phyloP scores from a whole-genome alignment of 1,140 invertebrate species.

The Glossosoma conforme region DNA sequence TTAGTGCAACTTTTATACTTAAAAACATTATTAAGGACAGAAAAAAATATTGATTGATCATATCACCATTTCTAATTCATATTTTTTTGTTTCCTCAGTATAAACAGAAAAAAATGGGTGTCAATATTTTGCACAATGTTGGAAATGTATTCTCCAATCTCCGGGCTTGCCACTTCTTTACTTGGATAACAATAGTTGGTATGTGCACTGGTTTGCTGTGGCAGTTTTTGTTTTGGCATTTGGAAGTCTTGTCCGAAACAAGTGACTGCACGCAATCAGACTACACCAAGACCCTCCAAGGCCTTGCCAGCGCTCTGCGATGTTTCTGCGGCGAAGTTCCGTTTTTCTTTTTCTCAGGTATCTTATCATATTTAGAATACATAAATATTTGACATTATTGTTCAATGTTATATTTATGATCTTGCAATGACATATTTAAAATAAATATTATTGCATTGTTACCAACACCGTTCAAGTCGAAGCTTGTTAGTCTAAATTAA shows the following conservation, averaged over 20 bases:
- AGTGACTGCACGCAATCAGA: slow-evolving; percentile 44
- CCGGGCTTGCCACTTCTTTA: slow-evolving; percentile 62
- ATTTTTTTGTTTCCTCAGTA: slow-evolving; percentile 41
- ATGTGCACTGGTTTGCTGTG: slow-evolving; percentile 82
- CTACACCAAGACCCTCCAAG: slow-evolving; percentile 77
- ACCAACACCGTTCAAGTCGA: no score
- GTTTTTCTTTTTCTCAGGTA: slow-evolving; percentile 79
- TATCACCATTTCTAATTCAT: not conserved
- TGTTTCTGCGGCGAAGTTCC: slow-evolving; percentile 84
- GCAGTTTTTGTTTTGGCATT: slow-evolving; percentile 81
- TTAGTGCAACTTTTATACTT: no score
- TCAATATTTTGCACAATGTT: slow-evolving; percentile 61
- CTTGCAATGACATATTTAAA: no score
- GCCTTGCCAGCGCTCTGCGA: slow-evolving; percentile 70
- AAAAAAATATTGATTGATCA: not conserved
- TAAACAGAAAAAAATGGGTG: slow-evolving; percentile 54
- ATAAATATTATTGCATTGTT: no score
- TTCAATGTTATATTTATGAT: not conserved
- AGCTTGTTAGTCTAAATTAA: no score
- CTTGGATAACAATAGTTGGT: slow-evolving; percentile 77
- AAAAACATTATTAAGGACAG: no score
- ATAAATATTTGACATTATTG: not conserved
- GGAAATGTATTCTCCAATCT: slow-evolving; percentile 57
- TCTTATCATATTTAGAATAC: slow-evolving; percentile 14
- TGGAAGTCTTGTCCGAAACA: slow-evolving; percentile 61